Percentiles rank a stretch among this genome's conserved stretches.
These are phyloP conservation scores for Parus major DNA, from an alignment of 2,113 vertebrate genomes.

Conservation along the genomic window DNA sequence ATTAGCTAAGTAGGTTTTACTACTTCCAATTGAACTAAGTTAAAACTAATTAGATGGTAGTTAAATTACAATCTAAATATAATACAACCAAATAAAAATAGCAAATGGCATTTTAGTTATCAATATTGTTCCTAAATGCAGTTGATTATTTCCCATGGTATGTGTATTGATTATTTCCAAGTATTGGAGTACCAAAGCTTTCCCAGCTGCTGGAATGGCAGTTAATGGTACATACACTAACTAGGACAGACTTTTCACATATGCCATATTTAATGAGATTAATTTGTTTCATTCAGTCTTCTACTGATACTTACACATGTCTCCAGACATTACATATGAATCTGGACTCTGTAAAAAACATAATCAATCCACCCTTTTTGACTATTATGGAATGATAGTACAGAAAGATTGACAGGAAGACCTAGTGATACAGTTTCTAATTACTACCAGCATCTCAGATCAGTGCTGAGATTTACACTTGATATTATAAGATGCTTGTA, in stretches of 20 bases:
- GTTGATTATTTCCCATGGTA: constrained; percentile 83
- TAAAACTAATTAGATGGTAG: constrained; percentile 89
- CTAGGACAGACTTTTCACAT: neutral
- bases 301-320: neutral
- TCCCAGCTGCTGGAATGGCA: constrained; percentile 80
- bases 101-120: constrained; percentile 84
- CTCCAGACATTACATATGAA: neutral
- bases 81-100: constrained; percentile 87
- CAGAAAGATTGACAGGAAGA: neutral
- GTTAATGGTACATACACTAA: constrained; percentile 69
- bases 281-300: constrained; percentile 7
- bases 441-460: neutral
- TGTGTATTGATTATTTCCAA: constrained; percentile 83
- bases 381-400: neutral
- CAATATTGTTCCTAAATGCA: constrained; percentile 83
- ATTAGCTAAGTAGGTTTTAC: constrained; percentile 81
- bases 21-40: constrained; percentile 76
- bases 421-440: neutral
- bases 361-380: neutral
- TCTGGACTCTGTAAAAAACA: neutral
- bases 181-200: constrained; percentile 80
- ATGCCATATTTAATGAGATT: neutral
- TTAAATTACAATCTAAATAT: constrained; percentile 90
- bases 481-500: neutral
- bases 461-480: neutral